Conservation (phyloP, 2,888 invertebrate genomes). For the Thecophora atra region DNA sequence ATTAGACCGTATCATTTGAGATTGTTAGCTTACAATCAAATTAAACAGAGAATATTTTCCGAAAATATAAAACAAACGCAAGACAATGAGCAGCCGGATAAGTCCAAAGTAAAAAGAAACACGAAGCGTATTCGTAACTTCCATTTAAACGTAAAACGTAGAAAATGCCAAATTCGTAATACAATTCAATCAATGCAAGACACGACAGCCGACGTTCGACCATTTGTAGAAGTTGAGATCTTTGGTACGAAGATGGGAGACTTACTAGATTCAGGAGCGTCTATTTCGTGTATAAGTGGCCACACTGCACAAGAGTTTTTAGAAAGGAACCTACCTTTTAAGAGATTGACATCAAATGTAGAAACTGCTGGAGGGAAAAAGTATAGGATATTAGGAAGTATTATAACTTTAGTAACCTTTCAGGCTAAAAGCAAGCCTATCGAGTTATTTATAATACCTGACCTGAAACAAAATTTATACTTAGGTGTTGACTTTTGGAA, state of each 20-base stretch:
- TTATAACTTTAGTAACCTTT: conserved; percentile 29
- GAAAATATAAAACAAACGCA: background rate
- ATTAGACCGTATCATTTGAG: conserved; percentile 27
- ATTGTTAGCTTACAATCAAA: conserved; percentile 14
- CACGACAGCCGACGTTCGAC: conserved; percentile 25
- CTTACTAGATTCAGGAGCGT: conserved; percentile 39
- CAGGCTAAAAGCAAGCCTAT: conserved; percentile 9
- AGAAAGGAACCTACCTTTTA: background rate
- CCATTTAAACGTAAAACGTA: background rate
- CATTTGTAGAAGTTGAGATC: conserved; percentile 30
- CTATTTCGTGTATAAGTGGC: conserved; percentile 37
- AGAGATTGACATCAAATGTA: conserved; percentile 4
- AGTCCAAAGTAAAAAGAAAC: background rate
- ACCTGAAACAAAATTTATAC: conserved; percentile 36
- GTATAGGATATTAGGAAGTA: conserved; percentile 31
- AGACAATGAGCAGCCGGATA: background rate
- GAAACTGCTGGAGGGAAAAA: conserved; percentile 39
- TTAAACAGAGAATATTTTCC: conserved; percentile 9
- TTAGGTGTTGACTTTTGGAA: conserved; percentile 38
- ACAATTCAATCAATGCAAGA: conserved; percentile 9
- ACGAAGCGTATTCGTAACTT: conserved; percentile 13
- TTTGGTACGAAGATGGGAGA: conserved; percentile 33
- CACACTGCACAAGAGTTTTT: conserved; percentile 36
- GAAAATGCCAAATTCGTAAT: background rate
- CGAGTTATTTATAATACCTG: conserved; percentile 27